Conservation (phyloP, 2,888 invertebrate species). For the Heliothis peltigera region DNA sequence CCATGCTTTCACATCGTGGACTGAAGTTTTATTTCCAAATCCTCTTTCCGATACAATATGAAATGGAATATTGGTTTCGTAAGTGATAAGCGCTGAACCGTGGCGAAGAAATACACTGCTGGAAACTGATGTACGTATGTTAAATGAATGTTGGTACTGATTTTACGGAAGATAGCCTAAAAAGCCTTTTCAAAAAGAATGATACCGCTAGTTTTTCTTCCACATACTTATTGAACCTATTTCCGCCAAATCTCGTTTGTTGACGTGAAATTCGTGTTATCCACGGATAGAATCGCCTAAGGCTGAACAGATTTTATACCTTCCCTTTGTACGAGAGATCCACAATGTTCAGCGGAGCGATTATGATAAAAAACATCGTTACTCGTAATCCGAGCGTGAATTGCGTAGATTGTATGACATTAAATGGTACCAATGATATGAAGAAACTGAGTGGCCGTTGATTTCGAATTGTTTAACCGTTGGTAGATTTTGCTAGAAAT, state of each 20-base stretch:
- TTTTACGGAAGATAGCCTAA: not conserved
- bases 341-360: slow-evolving; percentile 48
- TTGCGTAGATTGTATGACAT: slow-evolving; percentile 21
- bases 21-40: slow-evolving; percentile 15
- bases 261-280: slow-evolving; percentile 38
- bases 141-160: not conserved
- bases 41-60: slow-evolving; percentile 11
- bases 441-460: slow-evolving; percentile 24
- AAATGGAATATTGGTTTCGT: not conserved
- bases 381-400: slow-evolving; percentile 42
- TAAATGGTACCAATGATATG: slow-evolving; percentile 21
- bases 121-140: not conserved
- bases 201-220: not conserved
- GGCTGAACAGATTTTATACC: slow-evolving; percentile 48
- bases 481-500: not conserved
- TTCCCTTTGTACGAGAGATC: slow-evolving; percentile 34
- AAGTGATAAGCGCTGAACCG: not conserved
- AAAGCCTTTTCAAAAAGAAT: not conserved
- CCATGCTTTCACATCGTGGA: slow-evolving; percentile 26
- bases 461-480: slow-evolving; percentile 5
- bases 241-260: slow-evolving; percentile 37
- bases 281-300: slow-evolving; percentile 33
- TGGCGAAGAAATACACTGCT: not conserved
- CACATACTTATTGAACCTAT: slow-evolving; percentile 20
- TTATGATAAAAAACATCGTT: slow-evolving; percentile 41